Conservation (phyloP, 2,113 vertebrate species). For the Proterorhinus semilunaris region DNA sequence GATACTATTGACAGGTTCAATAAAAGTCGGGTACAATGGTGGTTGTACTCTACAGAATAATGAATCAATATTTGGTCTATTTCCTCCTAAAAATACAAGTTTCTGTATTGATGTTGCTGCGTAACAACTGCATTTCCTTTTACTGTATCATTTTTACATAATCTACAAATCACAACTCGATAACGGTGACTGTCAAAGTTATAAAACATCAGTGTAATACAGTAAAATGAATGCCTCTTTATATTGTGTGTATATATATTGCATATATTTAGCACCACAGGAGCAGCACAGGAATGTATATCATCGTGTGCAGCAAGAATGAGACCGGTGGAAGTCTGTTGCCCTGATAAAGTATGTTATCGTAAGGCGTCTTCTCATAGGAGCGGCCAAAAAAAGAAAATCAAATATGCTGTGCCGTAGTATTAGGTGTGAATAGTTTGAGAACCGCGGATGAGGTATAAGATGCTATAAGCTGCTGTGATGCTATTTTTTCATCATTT, state of each 20-base stretch:
- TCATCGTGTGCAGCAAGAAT: constrained; percentile 5
- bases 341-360: constrained; percentile 16
- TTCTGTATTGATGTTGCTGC: constrained; percentile 10
- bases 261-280: constrained; percentile 40
- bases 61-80: constrained; percentile 50
- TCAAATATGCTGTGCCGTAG: no score
- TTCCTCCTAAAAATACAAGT: constrained; percentile 19
- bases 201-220: constrained; percentile 42
- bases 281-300: constrained; percentile 21
- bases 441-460: no score
- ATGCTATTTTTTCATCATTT: no score
- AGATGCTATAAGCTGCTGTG: no score
- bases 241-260: constrained; percentile 13
- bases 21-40: neutral
- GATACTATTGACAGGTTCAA: neutral
- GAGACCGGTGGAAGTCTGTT: constrained; percentile 2
- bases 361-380: neutral
- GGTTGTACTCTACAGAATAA: neutral
- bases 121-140: constrained; percentile 5
- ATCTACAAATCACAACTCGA: neutral
- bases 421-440: no score
- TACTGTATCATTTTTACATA: neutral
- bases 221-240: constrained; percentile 33
- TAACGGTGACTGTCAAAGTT: constrained; percentile 2
- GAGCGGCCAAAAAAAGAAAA: no score